A percentile compares a stretch with the other conserved stretches of the same genome.
Evolutionary conservation across 2,888 invertebrate species (phyloP).

Genomic region (Arge pagana): DNA sequence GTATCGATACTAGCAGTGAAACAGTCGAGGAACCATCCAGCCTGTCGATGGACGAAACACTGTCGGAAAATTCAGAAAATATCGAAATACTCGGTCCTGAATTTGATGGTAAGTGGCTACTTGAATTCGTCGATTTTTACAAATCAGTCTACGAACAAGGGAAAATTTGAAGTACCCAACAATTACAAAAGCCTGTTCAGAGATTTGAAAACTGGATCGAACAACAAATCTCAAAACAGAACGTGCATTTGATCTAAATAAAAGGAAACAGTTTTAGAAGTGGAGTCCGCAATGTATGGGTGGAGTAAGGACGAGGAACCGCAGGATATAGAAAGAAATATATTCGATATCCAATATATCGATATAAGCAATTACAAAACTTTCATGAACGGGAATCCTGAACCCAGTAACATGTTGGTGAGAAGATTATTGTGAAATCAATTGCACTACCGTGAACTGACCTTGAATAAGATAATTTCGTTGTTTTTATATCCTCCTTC

Average conservation of each 20-base stretch:
- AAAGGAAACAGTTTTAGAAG: slow-evolving; percentile 31
- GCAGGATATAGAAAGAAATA: slow-evolving; percentile 67
- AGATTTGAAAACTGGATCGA: too few species aligned
- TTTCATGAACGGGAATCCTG: slow-evolving; percentile 65
- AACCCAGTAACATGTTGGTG: too few species aligned
- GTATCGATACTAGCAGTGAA: slow-evolving; percentile 27
- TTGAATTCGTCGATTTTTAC: too few species aligned
- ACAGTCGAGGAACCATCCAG: slow-evolving; percentile 28
- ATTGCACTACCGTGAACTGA: too few species aligned
- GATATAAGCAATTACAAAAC: slow-evolving; percentile 74
- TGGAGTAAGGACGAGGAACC: slow-evolving; percentile 67
- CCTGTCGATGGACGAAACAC: slow-evolving; percentile 27
- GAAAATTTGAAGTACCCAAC: too few species aligned
- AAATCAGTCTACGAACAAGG: too few species aligned
- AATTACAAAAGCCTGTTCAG: too few species aligned
- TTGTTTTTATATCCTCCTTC: too few species aligned
- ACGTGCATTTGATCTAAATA: slow-evolving; percentile 25
- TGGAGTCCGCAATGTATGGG: slow-evolving; percentile 49
- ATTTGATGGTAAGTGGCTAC: slow-evolving; percentile 38
- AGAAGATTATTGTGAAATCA: too few species aligned
- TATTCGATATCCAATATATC: slow-evolving; percentile 64
- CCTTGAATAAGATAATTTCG: too few species aligned
- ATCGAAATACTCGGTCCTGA: slow-evolving; percentile 33
- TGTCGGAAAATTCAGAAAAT: slow-evolving; percentile 25
- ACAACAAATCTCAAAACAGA: slow-evolving; percentile 37